Evolutionary conservation across 2,888 invertebrate genomes (phyloP).

Genomic region (Pseudoips prasinana): DNA sequence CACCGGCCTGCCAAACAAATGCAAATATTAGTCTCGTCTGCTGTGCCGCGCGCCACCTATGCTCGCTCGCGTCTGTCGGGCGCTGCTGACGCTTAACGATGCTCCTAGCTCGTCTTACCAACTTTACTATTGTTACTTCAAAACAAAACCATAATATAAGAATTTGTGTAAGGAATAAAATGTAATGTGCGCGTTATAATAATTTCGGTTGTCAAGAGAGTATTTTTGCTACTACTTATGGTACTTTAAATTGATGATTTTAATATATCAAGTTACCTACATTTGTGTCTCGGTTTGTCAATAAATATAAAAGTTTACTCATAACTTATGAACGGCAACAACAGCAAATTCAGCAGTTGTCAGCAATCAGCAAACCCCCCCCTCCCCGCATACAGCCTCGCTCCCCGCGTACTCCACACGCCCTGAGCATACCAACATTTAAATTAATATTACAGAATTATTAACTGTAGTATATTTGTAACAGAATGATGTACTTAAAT

Average conservation of each 20-base stretch:
- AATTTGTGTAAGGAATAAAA: too few relatives aligned
- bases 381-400: conserved; percentile 72
- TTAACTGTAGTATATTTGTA: conserved; percentile 24
- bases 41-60: conserved; percentile 40
- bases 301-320: conserved; percentile 78
- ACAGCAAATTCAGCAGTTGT: conserved; percentile 79
- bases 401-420: conserved; percentile 74
- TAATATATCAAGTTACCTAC: conserved; percentile 30
- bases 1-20: conserved; percentile 82
- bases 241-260: too few relatives aligned
- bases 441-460: conserved; percentile 60
- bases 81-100: conserved; percentile 6
- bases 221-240: too few relatives aligned
- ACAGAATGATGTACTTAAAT: conserved; percentile 30
- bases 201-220: too few relatives aligned
- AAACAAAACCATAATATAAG: too few relatives aligned
- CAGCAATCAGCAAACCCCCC: conserved; percentile 77
- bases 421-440: conserved; percentile 80
- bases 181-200: too few relatives aligned
- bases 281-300: conserved; percentile 66
- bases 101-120: conserved; percentile 3
- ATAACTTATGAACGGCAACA: conserved; percentile 80
- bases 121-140: too few relatives aligned
- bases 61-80: conserved; percentile 17
- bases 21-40: conserved; percentile 62